Evolutionary conservation across 2,113 vertebrate genomes (phyloP), one percentile per base, ranked within the genome.

Genomic region (Agapornis roseicollis): DNA sequence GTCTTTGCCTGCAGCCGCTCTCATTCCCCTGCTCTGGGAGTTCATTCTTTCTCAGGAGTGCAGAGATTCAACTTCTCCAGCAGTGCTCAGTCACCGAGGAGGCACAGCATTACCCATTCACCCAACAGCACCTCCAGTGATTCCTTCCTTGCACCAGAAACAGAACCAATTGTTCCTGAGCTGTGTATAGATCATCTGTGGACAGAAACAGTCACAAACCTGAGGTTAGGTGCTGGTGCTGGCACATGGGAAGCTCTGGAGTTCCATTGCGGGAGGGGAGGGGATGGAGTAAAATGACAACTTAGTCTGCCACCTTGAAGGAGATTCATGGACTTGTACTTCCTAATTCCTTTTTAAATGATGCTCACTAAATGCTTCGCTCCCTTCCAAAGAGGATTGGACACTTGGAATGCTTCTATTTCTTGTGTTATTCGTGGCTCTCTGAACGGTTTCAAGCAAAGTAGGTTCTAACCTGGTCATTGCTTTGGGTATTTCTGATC

Each of bases 171-270:
- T 55, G 76, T 99, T 88, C 99, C 99, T 1, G 98, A 99, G 93
- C 98, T 99, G 52, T 99, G 99, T 94, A 98, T 99, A 79, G 99
- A 99, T 83, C 99, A 99, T 90, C 98, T 99, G 52, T 99, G 99
- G 99, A 99, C 98, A 70, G 99, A 99, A 94, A 85, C 98, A 0
- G 23, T 98, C 39, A 85, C 97, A 37, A 98, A 92, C 89, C 93
- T 84, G 79, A 99, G 99, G 99, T 99, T 80, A 90, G 97, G 13
- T 50, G 78, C 19, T 79, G 71, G 20, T 47, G 10, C 29, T 85
- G 96, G 66, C 16, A 4, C n/a, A 18, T 9, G 37, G 46, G 61
- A 65, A 35, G 27, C 39, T 68, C 33, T 61, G 44, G 10, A 16
- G 61, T 41, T 52, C 41, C 2, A 0, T 3, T 42, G 50, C 0